phyloP scores from a whole-genome alignment of 2,888 invertebrate genomes.

The Pterobdella sp. region DNA sequence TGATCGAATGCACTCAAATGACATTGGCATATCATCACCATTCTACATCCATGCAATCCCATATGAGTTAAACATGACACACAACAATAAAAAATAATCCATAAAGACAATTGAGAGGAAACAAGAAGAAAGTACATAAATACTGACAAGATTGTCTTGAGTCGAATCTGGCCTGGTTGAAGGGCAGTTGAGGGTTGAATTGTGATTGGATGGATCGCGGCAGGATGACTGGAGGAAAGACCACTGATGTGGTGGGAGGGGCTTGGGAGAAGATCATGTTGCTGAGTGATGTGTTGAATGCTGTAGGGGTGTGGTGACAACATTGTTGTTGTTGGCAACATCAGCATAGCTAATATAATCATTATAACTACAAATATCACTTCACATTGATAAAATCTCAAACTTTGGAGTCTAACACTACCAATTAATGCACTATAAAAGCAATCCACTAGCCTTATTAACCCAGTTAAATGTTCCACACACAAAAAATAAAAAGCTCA shows the following conservation, averaged over 20 bases:
- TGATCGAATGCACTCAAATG: no score
- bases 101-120: no score
- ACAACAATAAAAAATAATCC: no score
- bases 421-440: no score
- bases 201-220: not conserved
- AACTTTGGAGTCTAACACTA: not conserved
- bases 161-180: constrained; percentile 8
- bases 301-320: not conserved
- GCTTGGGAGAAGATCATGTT: not conserved
- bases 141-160: not conserved
- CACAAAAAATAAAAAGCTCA: not conserved
- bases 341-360: not conserved
- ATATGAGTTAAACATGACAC: no score
- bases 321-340: not conserved
- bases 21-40: no score
- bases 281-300: not conserved
- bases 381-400: not conserved
- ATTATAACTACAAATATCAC: not conserved
- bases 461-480: no score
- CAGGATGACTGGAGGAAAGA: not conserved
- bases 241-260: not conserved
- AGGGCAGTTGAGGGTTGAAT: not conserved
- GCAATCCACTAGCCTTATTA: no score
- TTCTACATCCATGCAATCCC: no score
- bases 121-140: no score